A percentile compares a stretch with the other conserved stretches of the same genome.
Conservation (phyloP, 2,888 invertebrate species). For the Pegoplata infirma region DNA sequence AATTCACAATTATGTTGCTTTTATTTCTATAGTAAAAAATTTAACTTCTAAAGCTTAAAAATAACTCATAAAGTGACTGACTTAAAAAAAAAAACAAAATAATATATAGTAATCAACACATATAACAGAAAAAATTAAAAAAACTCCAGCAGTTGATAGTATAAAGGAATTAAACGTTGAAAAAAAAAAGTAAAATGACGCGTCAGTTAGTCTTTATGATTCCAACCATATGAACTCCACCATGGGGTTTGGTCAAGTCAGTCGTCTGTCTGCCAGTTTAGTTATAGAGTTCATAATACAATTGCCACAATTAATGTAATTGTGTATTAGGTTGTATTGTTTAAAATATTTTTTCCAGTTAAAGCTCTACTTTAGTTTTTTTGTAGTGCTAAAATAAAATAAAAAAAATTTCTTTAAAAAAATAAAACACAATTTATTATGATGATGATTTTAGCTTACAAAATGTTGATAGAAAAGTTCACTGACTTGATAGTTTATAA, state of each 20-base stretch:
- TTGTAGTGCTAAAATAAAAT: neutral
- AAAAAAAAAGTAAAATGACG: neutral
- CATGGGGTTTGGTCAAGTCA: conserved; percentile 45
- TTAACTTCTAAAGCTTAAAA: neutral
- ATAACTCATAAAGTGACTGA: neutral
- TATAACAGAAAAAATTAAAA: neutral
- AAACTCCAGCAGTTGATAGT: neutral
- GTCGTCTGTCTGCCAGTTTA: neutral
- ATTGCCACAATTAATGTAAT: conserved; percentile 49
- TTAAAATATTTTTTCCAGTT: neutral
- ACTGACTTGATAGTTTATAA: neutral
- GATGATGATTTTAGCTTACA: neutral
- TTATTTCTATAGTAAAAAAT: neutral
- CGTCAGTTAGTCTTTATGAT: conserved; percentile 36
- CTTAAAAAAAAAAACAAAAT: neutral
- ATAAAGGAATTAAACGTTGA: neutral
- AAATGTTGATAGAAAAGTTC: too few species aligned
- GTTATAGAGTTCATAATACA: neutral
- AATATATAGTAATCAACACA: neutral
- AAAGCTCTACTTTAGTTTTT: too few species aligned
- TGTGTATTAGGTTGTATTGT: conserved; percentile 19
- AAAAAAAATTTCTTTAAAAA: neutral
- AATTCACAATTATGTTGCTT: neutral
- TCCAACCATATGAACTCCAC: conserved; percentile 34
- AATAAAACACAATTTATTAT: neutral